Evolutionary conservation across 2,113 vertebrate species (phyloP), one percentile per base, ranked within the genome.

Genomic region (Mormoops blainvillei): DNA sequence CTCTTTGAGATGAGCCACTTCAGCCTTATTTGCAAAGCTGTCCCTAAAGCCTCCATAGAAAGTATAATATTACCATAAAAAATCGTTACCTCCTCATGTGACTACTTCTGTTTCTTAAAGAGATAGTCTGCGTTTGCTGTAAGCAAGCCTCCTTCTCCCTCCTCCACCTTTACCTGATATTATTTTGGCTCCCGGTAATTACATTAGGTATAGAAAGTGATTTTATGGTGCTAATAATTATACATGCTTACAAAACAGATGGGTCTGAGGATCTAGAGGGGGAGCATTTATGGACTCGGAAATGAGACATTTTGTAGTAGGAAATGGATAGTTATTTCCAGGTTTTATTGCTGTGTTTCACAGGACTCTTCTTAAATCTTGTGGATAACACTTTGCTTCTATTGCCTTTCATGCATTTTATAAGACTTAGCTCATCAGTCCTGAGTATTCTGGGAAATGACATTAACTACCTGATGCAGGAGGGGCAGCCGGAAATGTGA

Each of bases 211-310:
- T 78, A 96, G 97, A 96, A 97, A 96, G 88, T 63, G 96, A 96
- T 86, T 97, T 97, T 96, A 97, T 94, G 97, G 94, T 76, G 82
- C 95, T 98, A 97, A 97, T 98, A 97, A 97, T 97, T 97, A 97
- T 77, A 95, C 82, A 87, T 22, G 89, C 96, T 97, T 95, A 97
- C 92, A 97, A 96, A 98, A 97, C 96, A 97, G 97, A 96, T 96
- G 96, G 96, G 86, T 58, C 95, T 89, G 82, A 76, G 68, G 82
- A 95, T 82, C 84, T 48, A 74, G 94, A 89, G 77, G 38, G 92
- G 88, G 85, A 94, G 67, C 82, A 0, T 97, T 97, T 97, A 97
- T 97, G 94, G 96, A 97, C 97, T 98, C 58, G 82, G 97, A 97
- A 98, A 97, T 97, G 96, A 97, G 97, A 97, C 63, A 9, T 97